These are phyloP conservation scores for Australoheros scitulus DNA, from an alignment of 2,113 vertebrate genomes.

Conservation along the genomic window DNA sequence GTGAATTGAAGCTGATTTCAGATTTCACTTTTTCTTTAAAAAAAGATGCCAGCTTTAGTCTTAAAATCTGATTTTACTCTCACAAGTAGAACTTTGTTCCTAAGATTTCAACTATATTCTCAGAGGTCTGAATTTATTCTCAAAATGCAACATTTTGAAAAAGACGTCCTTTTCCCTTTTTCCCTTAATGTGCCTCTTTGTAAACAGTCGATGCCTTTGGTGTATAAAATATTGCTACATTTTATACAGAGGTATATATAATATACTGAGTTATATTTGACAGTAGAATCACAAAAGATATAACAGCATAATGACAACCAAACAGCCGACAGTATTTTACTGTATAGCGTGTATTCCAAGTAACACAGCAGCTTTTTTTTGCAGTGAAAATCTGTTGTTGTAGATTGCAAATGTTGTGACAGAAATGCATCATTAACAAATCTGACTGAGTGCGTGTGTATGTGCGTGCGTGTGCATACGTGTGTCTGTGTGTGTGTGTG, in stretches of 20 bases:
- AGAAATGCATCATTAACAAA: slow-evolving; percentile 3
- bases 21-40: background rate
- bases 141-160: background rate
- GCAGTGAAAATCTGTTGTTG: background rate
- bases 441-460: background rate
- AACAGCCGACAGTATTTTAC: background rate
- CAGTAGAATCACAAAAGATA: background rate
- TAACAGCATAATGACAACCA: background rate
- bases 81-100: background rate
- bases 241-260: background rate
- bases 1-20: background rate
- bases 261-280: background rate
- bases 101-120: background rate
- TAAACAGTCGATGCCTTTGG: no score
- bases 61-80: background rate
- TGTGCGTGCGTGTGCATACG: background rate
- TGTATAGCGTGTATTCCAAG: background rate
- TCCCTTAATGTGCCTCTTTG: no score
- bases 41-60: background rate
- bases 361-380: background rate
- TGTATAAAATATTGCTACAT: background rate
- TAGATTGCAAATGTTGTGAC: background rate
- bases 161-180: background rate
- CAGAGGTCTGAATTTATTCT: no score
- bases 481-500: background rate